Evolutionary conservation across 2,888 invertebrate species (phyloP).

Genomic region (Phymatocera aterrima): DNA sequence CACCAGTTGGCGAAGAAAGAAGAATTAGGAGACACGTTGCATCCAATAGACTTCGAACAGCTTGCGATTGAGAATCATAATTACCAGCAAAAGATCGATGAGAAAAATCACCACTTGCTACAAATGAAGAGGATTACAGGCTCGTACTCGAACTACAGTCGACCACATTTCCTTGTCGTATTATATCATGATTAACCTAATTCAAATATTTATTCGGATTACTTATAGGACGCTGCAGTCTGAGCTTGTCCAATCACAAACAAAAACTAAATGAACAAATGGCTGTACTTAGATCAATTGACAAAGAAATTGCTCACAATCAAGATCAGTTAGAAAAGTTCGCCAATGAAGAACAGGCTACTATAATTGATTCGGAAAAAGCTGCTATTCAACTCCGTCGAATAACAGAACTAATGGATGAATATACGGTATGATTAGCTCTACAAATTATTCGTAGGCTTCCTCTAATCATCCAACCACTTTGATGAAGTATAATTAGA

Average conservation of each 20-base stretch:
- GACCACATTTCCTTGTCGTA: neutral
- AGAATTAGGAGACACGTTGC: slow-evolving; percentile 78
- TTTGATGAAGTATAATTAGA: neutral
- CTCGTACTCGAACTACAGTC: slow-evolving; percentile 56
- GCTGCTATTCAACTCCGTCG: slow-evolving; percentile 72
- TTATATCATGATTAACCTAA: neutral
- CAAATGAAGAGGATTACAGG: slow-evolving; percentile 80
- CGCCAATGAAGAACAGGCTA: slow-evolving; percentile 73
- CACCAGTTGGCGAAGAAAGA: slow-evolving; percentile 77
- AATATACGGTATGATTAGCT: slow-evolving; percentile 70
- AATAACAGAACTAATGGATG: slow-evolving; percentile 72
- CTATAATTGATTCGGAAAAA: slow-evolving; percentile 73
- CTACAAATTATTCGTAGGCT: neutral
- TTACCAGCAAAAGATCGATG: slow-evolving; percentile 76
- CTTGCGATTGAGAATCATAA: slow-evolving; percentile 79
- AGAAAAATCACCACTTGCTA: slow-evolving; percentile 76
- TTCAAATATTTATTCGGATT: neutral
- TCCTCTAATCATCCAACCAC: neutral
- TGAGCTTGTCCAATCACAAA: slow-evolving; percentile 78
- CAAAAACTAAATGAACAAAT: slow-evolving; percentile 78
- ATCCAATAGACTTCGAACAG: slow-evolving; percentile 81
- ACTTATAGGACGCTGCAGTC: slow-evolving; percentile 74
- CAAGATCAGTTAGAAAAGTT: slow-evolving; percentile 73
- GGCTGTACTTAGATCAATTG: slow-evolving; percentile 72
- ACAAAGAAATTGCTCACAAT: slow-evolving; percentile 73